Evolutionary conservation across 2,113 vertebrate species (phyloP), one percentile per base, ranked within the genome.

Genomic region (Salminus brasiliensis): DNA sequence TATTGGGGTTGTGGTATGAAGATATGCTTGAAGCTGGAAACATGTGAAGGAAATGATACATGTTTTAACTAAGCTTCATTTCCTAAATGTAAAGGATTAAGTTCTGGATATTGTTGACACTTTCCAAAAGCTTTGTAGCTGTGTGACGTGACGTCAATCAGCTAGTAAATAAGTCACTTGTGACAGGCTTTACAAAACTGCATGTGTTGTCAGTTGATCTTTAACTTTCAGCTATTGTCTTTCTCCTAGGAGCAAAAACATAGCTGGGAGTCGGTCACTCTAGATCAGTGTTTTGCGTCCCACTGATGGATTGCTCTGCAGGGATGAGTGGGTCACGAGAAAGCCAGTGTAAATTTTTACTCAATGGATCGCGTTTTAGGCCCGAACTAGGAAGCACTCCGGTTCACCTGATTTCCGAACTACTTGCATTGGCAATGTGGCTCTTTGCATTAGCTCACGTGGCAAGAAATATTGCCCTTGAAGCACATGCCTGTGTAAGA

Each of bases 161-260:
- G 25, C n/a, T 16, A 62, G 0, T 27, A 12, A 30, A n/a, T 30
- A 25, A 43, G 41, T 47, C 15, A 74, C 52, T 39, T 59, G 36
- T 59, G 36, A 25, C 23, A 43, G 41, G 32, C 5, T 66, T 34
- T 66, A 72, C 13, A 23, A 55, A 34, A 41, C 45, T 12, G 12
- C 13, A 29, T 80, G 34, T 49, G 41, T 30, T 45, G 25, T 43
- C 21, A 72, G 72, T 45, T 60, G 23, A 62, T 63, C 71, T 78
- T 78, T 67, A 73, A 57, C 63, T 13, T 11, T 29, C 43, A 25
- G 45, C 45, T 47, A 2, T 39, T 18, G 12, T 30, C 53, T 30
- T 57, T 69, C 29, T n/a, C 36, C 18, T 15, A 49, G 49, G 67
- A 60, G 47, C 55, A 55, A 69, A 63, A 70, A 69, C 55, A 52